Conservation (phyloP, 2,113 vertebrate genomes). For the Ancistrus triradiatus region DNA sequence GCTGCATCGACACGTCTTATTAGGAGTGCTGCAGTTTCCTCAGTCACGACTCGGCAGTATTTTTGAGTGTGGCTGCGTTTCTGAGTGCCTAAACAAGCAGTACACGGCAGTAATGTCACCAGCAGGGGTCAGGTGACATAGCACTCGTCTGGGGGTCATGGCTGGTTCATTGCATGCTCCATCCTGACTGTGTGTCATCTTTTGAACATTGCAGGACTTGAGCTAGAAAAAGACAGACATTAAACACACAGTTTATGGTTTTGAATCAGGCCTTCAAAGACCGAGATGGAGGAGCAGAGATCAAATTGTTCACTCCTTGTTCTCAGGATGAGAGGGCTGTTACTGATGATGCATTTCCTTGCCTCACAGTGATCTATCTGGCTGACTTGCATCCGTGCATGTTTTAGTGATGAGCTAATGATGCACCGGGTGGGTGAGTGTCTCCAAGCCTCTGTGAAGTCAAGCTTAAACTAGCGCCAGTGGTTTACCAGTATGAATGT, state of each 20-base stretch:
- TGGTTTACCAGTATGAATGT: not conserved
- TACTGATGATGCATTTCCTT: constrained; percentile 31
- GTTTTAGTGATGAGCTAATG: constrained; percentile 46
- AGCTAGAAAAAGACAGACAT: constrained; percentile 10
- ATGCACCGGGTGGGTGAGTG: constrained; percentile 19
- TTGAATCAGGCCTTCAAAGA: constrained; percentile 5
- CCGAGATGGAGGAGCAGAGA: not conserved
- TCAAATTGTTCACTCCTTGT: constrained; percentile 23
- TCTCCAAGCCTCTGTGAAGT: constrained; percentile 2
- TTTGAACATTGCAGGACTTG: not conserved
- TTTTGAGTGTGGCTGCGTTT: constrained; percentile 1
- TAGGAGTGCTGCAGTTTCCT: constrained; percentile 33
- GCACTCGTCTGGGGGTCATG: constrained; percentile 21
- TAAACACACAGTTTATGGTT: not conserved
- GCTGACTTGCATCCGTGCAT: constrained; percentile 34
- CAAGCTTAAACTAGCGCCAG: not conserved
- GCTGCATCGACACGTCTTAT: constrained; percentile 33
- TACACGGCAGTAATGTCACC: not conserved
- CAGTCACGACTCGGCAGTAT: constrained; percentile 21
- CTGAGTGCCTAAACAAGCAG: not conserved
- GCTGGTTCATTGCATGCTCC: constrained; percentile 32
- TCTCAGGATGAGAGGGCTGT: constrained; percentile 24
- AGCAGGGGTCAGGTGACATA: constrained; percentile 30
- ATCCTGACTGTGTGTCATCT: constrained; percentile 6
- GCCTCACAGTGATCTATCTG: constrained; percentile 29